Evolutionary conservation across 2,797 vertebrate species (phyloP).

Genomic region (Lacerta bilineata): DNA sequence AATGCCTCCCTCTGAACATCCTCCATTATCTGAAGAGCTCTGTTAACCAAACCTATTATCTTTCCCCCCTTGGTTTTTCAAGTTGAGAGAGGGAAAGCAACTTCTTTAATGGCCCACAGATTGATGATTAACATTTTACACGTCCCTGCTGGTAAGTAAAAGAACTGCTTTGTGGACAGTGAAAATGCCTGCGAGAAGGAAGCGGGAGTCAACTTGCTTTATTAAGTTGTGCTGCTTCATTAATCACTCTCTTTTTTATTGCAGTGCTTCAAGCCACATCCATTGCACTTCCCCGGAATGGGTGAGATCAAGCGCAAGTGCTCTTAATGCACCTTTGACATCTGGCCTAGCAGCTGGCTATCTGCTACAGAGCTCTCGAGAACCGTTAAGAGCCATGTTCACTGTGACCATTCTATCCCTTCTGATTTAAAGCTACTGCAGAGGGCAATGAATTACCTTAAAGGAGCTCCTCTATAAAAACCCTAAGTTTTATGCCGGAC

Average conservation of each 20-base stretch:
- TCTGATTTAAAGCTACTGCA: conserved; percentile 82
- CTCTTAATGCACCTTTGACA: conserved; percentile 86
- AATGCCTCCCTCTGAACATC: conserved; percentile 75
- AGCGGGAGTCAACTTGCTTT: conserved; percentile 80
- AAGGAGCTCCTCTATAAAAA: conserved; percentile 81
- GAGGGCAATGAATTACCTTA: conserved; percentile 87
- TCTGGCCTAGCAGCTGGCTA: conserved; percentile 85
- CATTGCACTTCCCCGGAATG: conserved; percentile 78
- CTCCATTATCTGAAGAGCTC: conserved; percentile 81
- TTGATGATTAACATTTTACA: conserved; percentile 87
- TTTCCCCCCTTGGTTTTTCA: conserved; percentile 79
- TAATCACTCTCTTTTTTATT: conserved; percentile 84
- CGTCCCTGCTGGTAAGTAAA: conserved; percentile 83
- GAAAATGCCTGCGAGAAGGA: conserved; percentile 80
- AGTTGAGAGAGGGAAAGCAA: conserved; percentile 82
- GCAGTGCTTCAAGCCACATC: conserved; percentile 80
- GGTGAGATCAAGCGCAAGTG: conserved; percentile 81
- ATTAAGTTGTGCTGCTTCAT: conserved; percentile 84
- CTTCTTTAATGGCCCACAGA: conserved; percentile 85
- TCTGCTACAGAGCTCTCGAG: conserved; percentile 80
- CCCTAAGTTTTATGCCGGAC: conserved; percentile 81
- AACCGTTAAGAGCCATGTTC: conserved; percentile 79
- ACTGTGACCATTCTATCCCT: conserved; percentile 80
- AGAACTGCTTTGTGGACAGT: conserved; percentile 83
- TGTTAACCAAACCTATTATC: conserved; percentile 86